Evolutionary conservation across 1,140 invertebrate species (phyloP), one percentile per base, ranked within the genome.

Genomic region (Apis cerana): DNA sequence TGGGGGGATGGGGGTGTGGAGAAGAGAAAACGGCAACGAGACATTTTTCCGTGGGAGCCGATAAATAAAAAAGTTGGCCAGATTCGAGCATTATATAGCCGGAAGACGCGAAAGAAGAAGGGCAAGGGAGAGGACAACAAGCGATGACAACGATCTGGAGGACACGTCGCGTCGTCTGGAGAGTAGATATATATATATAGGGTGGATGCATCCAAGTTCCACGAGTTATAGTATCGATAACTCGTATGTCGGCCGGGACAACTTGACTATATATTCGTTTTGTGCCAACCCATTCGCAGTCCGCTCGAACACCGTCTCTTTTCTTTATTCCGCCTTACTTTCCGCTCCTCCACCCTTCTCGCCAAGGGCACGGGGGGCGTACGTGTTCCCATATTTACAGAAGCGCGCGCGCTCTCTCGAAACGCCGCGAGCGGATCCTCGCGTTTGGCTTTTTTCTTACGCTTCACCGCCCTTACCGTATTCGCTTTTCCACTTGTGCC

Each of bases 51-150:
- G 76, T 82, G 82, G 77, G 67, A 88, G 79, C 64, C 84, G 87
- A 89, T 89, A 89, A 89, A 89, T 89, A 89, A 89, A 89, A 88
- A 89, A 88, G 88, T 89, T 89, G 75, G 67, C 67, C 77, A 79
- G 77, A 82, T 85, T 77, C 69, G 64, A 81, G 82, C 48, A 61
- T 85, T 85, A 71, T 80, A 72, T 52, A 64, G 65, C 58, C 13
- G n/a, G 75, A 68, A 82, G 69, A 19, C 48, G 67, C 72, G 75
- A 64, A 72, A 80, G 56, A n/a, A 54, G 71, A 58, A 27, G 61
- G 15, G 74, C 56, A 61, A 58, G 75, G 59, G 56, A 52, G 13
- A 69, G 23, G 68, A 52, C 56, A 80, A 64, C 61, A 64, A 64
- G 62, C 74, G 65, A 27, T 48, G 52, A 33, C 74, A 56, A 70